Base-by-base conservation (phyloP, 2,888 invertebrate genomes). In the Plebejus argus region DNA sequence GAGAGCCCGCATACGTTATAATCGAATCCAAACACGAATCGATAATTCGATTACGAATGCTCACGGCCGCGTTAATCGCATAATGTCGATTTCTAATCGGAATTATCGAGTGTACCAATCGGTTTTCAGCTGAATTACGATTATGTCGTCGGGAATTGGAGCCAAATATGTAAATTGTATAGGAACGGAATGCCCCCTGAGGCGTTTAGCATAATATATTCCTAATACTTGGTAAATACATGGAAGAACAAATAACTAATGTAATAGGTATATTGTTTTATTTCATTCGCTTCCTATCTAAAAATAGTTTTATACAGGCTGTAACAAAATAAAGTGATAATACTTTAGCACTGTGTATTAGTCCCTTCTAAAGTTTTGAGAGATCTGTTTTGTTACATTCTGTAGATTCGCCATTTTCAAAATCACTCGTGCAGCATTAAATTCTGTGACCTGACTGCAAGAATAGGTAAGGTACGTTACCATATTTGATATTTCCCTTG, bases 21-120 rank as follows among this genome's bases (percentile, higher is more conserved):
- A 39, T 71, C 72, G 72, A 72, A 72, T 45, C 20, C 72, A 72
- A 45, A 45, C 23, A 72, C 20, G 45, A 72, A 45, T 45, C 72
- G 45, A 20, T 72, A 10, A 72, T 23, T 72, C 72, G 72, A 72
- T 72, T 45, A 72, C 72, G 23, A 45, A 45, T 72, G 72, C 45
- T 72, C 71, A 39, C 45, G 1, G 20, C 39, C 20, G 23, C 39
- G 23, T 45, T 45, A 72, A 72, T 39, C 39, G 71, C 8, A 45
- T 45, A 35, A 39, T 10, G 33, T 20, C 39, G 45, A 39, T 45
- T 66, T 12, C 39, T 45, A 45, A 72, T 45, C 45, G 66, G 66
- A 45, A 45, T 20, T 72, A 45, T 72, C 72, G 45, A 72, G 35
- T 72, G 45, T 6, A 66, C 28, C 18, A 72, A 45, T 45, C 20